phyloP scores from a whole-genome alignment of 2,888 invertebrate species.

The Smittia sp. region DNA sequence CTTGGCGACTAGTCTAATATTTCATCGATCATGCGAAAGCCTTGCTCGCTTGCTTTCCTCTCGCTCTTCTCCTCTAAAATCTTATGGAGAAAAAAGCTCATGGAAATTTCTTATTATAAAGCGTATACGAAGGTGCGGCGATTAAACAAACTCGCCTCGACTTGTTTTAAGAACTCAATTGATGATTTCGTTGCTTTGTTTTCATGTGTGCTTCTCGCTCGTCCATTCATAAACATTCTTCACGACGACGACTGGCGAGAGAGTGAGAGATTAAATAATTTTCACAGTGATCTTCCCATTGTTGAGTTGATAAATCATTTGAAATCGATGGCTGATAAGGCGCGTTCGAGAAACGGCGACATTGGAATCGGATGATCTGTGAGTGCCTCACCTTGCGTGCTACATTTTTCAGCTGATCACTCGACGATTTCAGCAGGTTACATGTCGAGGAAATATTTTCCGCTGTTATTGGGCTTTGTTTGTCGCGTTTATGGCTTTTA shows the following conservation, averaged over 20 bases:
- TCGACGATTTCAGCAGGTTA: conserved; percentile 7
- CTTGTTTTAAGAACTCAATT: conserved; percentile 41
- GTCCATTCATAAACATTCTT: conserved; percentile 19
- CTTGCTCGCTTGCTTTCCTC: neutral
- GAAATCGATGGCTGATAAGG: conserved; percentile 19
- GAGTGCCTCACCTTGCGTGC: conserved; percentile 29
- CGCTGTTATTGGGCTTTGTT: conserved; percentile 36
- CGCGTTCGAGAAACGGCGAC: neutral
- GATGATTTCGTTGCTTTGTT: conserved; percentile 18
- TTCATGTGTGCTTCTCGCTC: neutral
- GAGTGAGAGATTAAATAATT: conserved; percentile 21
- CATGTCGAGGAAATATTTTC: neutral
- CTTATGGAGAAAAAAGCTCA: conserved; percentile 21
- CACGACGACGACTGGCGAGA: neutral
- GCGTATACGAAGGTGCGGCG: conserved; percentile 36
- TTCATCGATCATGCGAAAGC: conserved; percentile 40
- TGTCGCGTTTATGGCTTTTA: conserved; percentile 35
- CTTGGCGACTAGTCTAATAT: conserved; percentile 34
- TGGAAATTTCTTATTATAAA: conserved; percentile 36
- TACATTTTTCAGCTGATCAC: conserved; percentile 16
- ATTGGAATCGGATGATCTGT: too few species aligned
- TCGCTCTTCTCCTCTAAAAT: neutral
- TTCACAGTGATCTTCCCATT: conserved; percentile 25
- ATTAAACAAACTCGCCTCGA: conserved; percentile 39
- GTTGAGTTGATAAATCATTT: conserved; percentile 32